Evolutionary conservation across 1,140 invertebrate genomes (phyloP).

Genomic region (Leptinotarsa undecemlineata): DNA sequence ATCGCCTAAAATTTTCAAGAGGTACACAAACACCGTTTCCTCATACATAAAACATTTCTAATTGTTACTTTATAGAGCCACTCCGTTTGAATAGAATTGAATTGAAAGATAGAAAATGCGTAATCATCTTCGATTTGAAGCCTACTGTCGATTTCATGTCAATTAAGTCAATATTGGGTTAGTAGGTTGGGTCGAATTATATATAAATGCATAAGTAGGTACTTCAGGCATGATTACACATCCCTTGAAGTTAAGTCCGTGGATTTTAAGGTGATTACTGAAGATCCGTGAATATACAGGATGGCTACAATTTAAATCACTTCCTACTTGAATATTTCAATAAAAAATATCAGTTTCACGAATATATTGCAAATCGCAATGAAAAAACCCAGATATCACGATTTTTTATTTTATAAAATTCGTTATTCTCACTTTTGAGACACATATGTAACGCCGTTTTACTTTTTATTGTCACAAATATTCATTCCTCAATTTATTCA

Average conservation of each 20-base stretch:
- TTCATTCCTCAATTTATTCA: no score
- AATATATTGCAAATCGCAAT: no score
- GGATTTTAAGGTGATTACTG: not conserved
- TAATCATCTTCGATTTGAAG: not conserved
- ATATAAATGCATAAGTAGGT: conserved; percentile 1
- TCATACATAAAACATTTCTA: conserved; percentile 4
- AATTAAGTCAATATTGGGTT: not conserved
- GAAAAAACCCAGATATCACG: no score
- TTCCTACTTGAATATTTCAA: no score
- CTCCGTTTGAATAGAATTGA: not conserved
- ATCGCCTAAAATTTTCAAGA: not conserved
- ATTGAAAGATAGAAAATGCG: not conserved
- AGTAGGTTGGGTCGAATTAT: not conserved
- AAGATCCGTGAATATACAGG: not conserved
- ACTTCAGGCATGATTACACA: not conserved
- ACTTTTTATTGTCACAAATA: no score
- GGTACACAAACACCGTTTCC: not conserved
- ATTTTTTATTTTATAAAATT: no score
- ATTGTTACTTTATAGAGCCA: not conserved
- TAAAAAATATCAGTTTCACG: no score
- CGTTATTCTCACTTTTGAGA: no score
- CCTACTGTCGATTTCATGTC: conserved; percentile 2
- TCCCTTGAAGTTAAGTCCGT: not conserved
- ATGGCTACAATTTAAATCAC: not conserved
- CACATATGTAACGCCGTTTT: no score